phyloP scores from a whole-genome alignment of 1,140 invertebrate species.

The Monochamus saltuarius region DNA sequence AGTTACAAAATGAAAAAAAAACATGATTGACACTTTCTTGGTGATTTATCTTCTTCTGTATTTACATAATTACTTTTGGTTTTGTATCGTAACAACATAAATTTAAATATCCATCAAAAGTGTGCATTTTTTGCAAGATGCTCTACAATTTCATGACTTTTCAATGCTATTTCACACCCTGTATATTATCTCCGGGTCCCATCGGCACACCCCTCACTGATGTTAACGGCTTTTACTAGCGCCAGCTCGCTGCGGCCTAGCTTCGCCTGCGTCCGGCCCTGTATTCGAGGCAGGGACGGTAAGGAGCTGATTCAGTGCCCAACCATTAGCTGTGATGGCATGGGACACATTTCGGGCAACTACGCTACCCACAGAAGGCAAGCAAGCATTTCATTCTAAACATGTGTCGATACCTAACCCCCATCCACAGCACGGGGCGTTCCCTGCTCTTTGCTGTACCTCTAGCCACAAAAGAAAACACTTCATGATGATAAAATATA shows the following conservation, averaged over 20 bases:
- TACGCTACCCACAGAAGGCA: conserved; percentile 76
- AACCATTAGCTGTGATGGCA: conserved; percentile 72
- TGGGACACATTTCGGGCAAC: conserved; percentile 82
- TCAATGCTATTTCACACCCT: no score
- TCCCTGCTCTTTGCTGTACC: background rate
- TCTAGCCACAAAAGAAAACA: background rate
- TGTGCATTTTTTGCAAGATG: no score
- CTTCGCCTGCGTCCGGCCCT: conserved; percentile 54
- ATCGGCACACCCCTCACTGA: no score
- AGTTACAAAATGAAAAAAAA: no score
- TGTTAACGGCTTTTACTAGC: conserved; percentile 24
- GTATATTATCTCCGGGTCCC: no score
- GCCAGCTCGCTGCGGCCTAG: conserved; percentile 48
- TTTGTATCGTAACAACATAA: no score
- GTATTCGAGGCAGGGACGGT: conserved; percentile 60
- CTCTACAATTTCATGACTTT: no score
- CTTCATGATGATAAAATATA: background rate
- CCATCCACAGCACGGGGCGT: conserved; percentile 1
- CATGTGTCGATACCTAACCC: background rate
- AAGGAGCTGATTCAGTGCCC: conserved; percentile 74
- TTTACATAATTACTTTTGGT: no score
- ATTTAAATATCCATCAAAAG: no score
- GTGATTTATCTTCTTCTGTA: no score
- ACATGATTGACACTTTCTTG: no score
- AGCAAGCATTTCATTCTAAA: conserved; percentile 40